Percentiles rank a stretch among this genome's conserved stretches.
phyloP scores from a whole-genome alignment of 2,113 vertebrate species.

The Hepsetus odoe region DNA sequence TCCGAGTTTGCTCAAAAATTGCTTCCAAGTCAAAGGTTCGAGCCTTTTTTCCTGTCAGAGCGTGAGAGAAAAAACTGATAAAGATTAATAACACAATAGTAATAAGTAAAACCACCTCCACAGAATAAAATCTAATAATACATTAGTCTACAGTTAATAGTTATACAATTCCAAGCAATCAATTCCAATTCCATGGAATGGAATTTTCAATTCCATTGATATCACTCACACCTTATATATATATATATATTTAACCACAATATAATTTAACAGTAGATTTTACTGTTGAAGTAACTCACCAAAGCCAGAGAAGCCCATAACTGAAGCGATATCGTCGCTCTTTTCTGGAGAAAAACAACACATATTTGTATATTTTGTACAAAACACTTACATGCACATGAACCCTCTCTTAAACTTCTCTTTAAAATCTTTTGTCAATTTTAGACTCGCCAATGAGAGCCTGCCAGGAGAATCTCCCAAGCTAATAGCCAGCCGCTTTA shows the following conservation, averaged over 20 bases:
- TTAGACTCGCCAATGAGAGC: too few relatives aligned
- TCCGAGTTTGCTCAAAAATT: slow-evolving; percentile 95
- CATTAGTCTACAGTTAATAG: too few relatives aligned
- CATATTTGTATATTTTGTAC: background rate
- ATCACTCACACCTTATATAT: too few relatives aligned
- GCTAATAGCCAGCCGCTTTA: background rate
- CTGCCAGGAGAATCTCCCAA: background rate
- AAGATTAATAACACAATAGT: background rate
- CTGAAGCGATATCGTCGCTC: slow-evolving; percentile 66
- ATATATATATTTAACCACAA: too few relatives aligned
- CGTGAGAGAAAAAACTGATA: background rate
- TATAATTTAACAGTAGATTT: too few relatives aligned
- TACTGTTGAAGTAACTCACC: slow-evolving; percentile 66
- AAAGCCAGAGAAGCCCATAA: slow-evolving; percentile 82
- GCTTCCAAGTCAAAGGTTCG: slow-evolving; percentile 95
- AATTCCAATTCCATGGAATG: too few relatives aligned
- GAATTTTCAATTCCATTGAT: too few relatives aligned
- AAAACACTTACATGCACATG: background rate
- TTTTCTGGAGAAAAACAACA: slow-evolving; percentile 8
- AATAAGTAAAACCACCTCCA: too few relatives aligned
- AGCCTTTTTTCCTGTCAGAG: slow-evolving; percentile 87
- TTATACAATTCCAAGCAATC: too few relatives aligned
- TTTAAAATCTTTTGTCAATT: too few relatives aligned
- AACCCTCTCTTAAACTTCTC: too few relatives aligned
- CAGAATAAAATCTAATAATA: too few relatives aligned